These are phyloP conservation scores for Drosophila insularis DNA, from an alignment of 1,140 invertebrate species.

Conservation along the genomic window DNA sequence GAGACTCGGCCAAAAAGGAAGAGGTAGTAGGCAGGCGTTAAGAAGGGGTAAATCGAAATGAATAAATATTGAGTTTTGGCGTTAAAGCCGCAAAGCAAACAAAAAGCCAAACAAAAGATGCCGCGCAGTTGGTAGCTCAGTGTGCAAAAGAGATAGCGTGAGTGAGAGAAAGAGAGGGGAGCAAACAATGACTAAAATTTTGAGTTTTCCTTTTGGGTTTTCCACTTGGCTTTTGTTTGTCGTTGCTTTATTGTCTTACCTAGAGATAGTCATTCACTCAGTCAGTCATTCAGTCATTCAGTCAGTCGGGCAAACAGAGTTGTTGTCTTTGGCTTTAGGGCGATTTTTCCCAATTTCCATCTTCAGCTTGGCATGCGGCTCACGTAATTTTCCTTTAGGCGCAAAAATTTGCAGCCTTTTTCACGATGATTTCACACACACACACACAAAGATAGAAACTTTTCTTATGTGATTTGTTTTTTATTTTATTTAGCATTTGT, in stretches of 20 bases:
- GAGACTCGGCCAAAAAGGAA: too few species aligned
- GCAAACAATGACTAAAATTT: constrained; percentile 62
- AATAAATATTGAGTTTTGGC: constrained; percentile 78
- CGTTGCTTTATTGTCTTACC: constrained; percentile 46
- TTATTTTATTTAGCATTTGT: constrained; percentile 56
- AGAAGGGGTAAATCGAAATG: constrained; percentile 59
- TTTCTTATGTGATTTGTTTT: constrained; percentile 40
- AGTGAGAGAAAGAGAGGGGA: constrained; percentile 3
- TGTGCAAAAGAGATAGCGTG: not conserved
- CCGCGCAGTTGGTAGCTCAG: constrained; percentile 3
- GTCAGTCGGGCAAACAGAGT: constrained; percentile 33
- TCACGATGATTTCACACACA: constrained; percentile 67
- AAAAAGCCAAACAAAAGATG: constrained; percentile 55
- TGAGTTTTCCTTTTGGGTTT: constrained; percentile 51
- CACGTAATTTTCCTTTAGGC: constrained; percentile 65
- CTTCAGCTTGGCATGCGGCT: constrained; percentile 44
- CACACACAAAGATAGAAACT: not conserved
- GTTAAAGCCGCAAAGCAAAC: constrained; percentile 64
- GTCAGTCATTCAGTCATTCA: constrained; percentile 23
- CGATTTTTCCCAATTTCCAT: constrained; percentile 3
- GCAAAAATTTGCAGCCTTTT: constrained; percentile 72
- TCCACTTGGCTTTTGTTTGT: constrained; percentile 45
- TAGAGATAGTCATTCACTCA: constrained; percentile 50
- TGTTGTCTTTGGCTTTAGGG: constrained; percentile 42
- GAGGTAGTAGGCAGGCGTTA: not conserved